phyloP scores from a whole-genome alignment of 2,888 invertebrate genomes.

The Willowsia nigromaculata region DNA sequence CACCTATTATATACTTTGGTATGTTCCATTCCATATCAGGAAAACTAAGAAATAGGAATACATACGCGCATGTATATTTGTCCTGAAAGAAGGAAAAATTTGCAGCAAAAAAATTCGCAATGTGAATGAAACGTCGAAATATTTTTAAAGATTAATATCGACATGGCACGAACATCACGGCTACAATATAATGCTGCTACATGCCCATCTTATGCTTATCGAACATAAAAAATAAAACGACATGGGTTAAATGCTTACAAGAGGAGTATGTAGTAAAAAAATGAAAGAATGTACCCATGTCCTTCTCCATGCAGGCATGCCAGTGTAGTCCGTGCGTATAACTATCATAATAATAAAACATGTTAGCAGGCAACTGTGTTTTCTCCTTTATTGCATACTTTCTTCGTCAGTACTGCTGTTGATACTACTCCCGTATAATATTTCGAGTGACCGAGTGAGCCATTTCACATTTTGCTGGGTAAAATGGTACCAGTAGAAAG shows the following conservation, averaged over 20 bases:
- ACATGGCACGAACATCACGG: constrained; percentile 42
- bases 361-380: constrained; percentile 41
- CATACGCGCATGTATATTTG: background rate
- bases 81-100: background rate
- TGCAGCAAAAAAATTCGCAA: background rate
- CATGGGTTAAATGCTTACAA: background rate
- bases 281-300: background rate
- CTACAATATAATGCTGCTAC: constrained; percentile 12
- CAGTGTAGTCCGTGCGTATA: background rate
- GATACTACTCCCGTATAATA: background rate
- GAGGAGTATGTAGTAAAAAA: background rate
- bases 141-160: constrained; percentile 47
- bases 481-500: background rate
- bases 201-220: background rate
- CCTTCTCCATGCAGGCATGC: constrained; percentile 8
- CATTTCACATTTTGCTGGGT: background rate
- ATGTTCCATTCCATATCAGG: background rate
- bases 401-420: background rate
- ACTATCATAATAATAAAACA: constrained; percentile 33
- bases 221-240: background rate
- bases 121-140: constrained; percentile 16
- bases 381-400: constrained; percentile 33
- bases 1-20: background rate
- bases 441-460: constrained; percentile 31
- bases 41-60: background rate